Percentiles rank a stretch among this genome's conserved stretches.
Conservation (phyloP, 1,140 invertebrate genomes). For the Bombus superbus region DNA sequence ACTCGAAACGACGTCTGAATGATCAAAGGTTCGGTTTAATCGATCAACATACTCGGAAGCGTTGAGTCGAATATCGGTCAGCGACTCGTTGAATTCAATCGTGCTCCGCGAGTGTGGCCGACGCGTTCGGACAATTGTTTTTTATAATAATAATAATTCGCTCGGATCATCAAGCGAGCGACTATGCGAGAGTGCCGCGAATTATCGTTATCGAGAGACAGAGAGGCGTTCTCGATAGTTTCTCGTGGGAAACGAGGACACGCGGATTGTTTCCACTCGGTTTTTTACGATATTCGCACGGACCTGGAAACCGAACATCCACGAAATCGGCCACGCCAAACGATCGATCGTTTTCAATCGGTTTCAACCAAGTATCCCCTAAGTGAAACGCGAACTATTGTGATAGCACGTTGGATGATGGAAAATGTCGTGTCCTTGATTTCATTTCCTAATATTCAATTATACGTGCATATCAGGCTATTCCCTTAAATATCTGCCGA, state of each 20-base stretch:
- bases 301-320: slow-evolving; percentile 59
- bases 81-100: slow-evolving; percentile 33
- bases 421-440: no score
- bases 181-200: slow-evolving; percentile 11
- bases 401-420: background rate
- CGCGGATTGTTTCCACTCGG: slow-evolving; percentile 64
- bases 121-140: slow-evolving; percentile 54
- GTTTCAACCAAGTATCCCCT: background rate
- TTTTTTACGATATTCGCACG: slow-evolving; percentile 69
- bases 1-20: slow-evolving; percentile 14
- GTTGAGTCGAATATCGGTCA: slow-evolving; percentile 9
- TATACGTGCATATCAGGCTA: no score
- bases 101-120: slow-evolving; percentile 23
- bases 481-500: no score
- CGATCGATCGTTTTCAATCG: slow-evolving; percentile 19
- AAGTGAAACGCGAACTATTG: background rate
- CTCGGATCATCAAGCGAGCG: slow-evolving; percentile 46
- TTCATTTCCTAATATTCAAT: no score
- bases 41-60: slow-evolving; percentile 3
- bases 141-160: slow-evolving; percentile 55
- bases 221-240: slow-evolving; percentile 50
- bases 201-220: slow-evolving; percentile 34
- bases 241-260: slow-evolving; percentile 45
- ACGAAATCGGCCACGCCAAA: slow-evolving; percentile 57
- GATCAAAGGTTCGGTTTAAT: slow-evolving; percentile 14